phyloP scores from a whole-genome alignment of 1,140 invertebrate species.

The Helicoverpa zea region DNA sequence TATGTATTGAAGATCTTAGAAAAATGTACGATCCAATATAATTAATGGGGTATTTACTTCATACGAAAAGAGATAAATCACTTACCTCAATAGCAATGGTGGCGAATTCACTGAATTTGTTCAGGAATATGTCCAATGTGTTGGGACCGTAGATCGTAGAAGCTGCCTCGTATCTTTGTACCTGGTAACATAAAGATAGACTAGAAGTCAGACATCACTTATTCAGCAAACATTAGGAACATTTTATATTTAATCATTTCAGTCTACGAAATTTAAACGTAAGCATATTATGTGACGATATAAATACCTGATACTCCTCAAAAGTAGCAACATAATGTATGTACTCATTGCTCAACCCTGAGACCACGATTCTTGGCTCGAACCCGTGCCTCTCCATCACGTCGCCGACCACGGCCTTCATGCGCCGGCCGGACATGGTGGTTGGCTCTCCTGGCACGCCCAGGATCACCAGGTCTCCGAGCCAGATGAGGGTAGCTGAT shows the following conservation, averaged over 20 bases:
- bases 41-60: no score
- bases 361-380: constrained; percentile 90
- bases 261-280: no score
- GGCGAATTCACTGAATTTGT: constrained; percentile 91
- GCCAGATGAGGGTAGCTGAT: constrained; percentile 92
- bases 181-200: constrained; percentile 82
- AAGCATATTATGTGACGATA: no score
- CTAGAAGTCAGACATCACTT: neutral
- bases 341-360: constrained; percentile 96
- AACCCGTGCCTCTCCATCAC: constrained; percentile 71
- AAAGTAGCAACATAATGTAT: constrained; percentile 95
- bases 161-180: constrained; percentile 97
- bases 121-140: constrained; percentile 94
- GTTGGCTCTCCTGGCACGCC: constrained; percentile 97
- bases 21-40: no score
- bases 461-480: constrained; percentile 92
- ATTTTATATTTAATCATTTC: no score
- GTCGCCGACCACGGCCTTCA: constrained; percentile 89
- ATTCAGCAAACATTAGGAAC: no score
- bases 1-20: no score
- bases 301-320: constrained; percentile 95
- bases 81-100: constrained; percentile 89
- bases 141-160: constrained; percentile 97
- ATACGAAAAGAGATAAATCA: no score
- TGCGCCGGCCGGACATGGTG: constrained; percentile 96